Conservation (phyloP, 2,888 invertebrate species). For the Zhuqinia jingwanae region DNA sequence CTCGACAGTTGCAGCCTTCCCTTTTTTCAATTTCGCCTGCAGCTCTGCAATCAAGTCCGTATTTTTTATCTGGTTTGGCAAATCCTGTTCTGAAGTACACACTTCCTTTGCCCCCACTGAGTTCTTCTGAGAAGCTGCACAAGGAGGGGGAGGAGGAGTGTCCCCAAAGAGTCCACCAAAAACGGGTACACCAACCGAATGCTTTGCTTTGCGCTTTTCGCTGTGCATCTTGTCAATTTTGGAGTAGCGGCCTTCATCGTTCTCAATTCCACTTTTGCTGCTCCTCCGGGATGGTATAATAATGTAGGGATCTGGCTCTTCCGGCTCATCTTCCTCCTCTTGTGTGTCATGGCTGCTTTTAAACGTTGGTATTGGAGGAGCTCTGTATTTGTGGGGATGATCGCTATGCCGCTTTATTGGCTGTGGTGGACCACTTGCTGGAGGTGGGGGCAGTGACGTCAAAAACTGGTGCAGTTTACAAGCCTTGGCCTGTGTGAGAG, state of each 20-base stretch:
- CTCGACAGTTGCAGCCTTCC: slow-evolving; percentile 37
- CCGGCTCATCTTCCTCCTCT: slow-evolving; percentile 7
- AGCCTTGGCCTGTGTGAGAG: slow-evolving; percentile 74
- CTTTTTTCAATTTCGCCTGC: slow-evolving; percentile 77
- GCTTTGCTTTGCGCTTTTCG: slow-evolving; percentile 28
- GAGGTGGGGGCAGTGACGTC: slow-evolving; percentile 67
- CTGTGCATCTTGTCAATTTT: slow-evolving; percentile 59
- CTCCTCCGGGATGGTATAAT: slow-evolving; percentile 17
- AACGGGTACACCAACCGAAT: slow-evolving; percentile 36
- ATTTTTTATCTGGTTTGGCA: slow-evolving; percentile 78
- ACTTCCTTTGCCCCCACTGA: slow-evolving; percentile 9
- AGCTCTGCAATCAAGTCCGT: slow-evolving; percentile 78
- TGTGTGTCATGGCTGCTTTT: neutral
- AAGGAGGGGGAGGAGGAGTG: neutral
- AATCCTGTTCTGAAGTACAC: slow-evolving; percentile 66
- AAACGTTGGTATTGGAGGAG: slow-evolving; percentile 55
- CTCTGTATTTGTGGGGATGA: slow-evolving; percentile 48
- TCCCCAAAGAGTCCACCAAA: slow-evolving; percentile 60
- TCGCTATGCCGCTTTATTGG: slow-evolving; percentile 22
- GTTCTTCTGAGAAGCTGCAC: neutral
- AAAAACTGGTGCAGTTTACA: slow-evolving; percentile 75
- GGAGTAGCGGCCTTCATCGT: slow-evolving; percentile 51
- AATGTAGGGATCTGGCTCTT: slow-evolving; percentile 43
- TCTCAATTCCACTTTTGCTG: slow-evolving; percentile 31
- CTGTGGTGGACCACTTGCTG: neutral